A percentile compares a stretch with the other conserved stretches of the same genome.
Evolutionary conservation across 2,888 invertebrate species (phyloP).

Genomic region (Brassicogethes aeneus): DNA sequence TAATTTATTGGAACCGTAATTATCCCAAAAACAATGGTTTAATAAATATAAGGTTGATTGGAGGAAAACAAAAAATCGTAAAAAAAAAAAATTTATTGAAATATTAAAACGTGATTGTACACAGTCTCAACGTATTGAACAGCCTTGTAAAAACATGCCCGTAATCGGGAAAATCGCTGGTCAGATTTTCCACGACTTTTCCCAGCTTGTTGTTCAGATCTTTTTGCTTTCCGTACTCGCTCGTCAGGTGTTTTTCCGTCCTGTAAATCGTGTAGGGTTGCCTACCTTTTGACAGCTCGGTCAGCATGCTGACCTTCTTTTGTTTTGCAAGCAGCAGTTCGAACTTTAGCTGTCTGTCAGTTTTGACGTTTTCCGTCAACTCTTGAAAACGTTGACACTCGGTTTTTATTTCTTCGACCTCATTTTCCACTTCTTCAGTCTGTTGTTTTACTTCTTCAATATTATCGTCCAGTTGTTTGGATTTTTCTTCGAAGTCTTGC

Average conservation of each 20-base stretch:
- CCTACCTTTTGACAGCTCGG: conserved; percentile 41
- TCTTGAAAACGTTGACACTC: conserved; percentile 11
- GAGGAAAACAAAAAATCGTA: too few species aligned
- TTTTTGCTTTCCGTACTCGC: conserved; percentile 50
- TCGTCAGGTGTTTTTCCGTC: conserved; percentile 42
- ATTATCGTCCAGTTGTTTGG: background rate
- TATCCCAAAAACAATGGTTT: too few species aligned
- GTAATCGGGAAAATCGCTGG: conserved; percentile 53
- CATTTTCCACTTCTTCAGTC: conserved; percentile 22
- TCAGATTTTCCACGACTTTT: conserved; percentile 48
- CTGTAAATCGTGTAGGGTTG: conserved; percentile 28
- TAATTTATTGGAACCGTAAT: too few species aligned
- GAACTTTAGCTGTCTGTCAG: conserved; percentile 43
- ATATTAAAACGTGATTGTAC: background rate
- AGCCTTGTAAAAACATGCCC: conserved; percentile 40
- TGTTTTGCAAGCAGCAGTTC: conserved; percentile 59
- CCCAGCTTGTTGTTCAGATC: conserved; percentile 50
- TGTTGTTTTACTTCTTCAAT: conserved; percentile 23
- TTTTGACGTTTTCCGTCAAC: conserved; percentile 32
- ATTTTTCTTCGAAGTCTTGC: conserved; percentile 18
- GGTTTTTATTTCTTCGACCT: conserved; percentile 18
- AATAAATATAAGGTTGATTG: too few species aligned
- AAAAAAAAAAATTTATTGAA: background rate
- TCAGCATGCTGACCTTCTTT: conserved; percentile 54
- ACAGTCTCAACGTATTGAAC: conserved; percentile 41